Evolutionary conservation across 1,140 invertebrate genomes (phyloP).

Genomic region (Orussus abietinus): DNA sequence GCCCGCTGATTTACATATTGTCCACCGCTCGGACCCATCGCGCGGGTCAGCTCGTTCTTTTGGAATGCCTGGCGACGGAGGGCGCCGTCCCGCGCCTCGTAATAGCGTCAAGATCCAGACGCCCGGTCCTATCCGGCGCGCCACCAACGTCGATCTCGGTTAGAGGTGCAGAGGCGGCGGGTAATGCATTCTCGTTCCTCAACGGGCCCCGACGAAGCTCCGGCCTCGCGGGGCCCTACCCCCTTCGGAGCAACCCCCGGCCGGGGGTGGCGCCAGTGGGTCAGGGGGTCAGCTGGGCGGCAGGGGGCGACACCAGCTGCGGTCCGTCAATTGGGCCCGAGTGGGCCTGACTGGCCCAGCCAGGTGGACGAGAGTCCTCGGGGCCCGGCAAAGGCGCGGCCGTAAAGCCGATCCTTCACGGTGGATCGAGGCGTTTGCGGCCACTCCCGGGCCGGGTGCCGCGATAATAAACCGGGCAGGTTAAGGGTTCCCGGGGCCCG

Average conservation of each 20-base stretch:
- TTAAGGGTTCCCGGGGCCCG: constrained; percentile 29
- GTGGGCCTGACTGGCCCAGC: no score
- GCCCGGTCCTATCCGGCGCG: constrained; percentile 38
- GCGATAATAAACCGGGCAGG: constrained; percentile 29
- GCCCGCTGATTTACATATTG: constrained; percentile 53
- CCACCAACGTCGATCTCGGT: constrained; percentile 45
- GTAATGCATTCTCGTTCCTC: constrained; percentile 36
- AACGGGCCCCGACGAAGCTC: constrained; percentile 19
- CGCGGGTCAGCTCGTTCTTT: constrained; percentile 49
- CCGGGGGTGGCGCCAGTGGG: background rate
- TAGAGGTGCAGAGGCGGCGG: background rate
- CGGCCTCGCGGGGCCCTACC: constrained; percentile 1
- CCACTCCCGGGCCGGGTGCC: constrained; percentile 8
- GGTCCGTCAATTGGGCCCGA: no score
- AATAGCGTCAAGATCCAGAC: constrained; percentile 48
- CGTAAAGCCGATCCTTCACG: constrained; percentile 31
- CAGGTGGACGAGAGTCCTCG: constrained; percentile 19
- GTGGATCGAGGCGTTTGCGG: constrained; percentile 30
- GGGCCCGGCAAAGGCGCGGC: constrained; percentile 15
- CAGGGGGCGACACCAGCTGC: no score
- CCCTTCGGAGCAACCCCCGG: background rate
- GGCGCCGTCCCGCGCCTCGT: constrained; percentile 38
- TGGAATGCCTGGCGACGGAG: constrained; percentile 46
- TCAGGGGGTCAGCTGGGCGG: no score
- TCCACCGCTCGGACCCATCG: constrained; percentile 36